Conservation (phyloP, 2,888 invertebrate genomes). For the Ichneumon xanthorius region DNA sequence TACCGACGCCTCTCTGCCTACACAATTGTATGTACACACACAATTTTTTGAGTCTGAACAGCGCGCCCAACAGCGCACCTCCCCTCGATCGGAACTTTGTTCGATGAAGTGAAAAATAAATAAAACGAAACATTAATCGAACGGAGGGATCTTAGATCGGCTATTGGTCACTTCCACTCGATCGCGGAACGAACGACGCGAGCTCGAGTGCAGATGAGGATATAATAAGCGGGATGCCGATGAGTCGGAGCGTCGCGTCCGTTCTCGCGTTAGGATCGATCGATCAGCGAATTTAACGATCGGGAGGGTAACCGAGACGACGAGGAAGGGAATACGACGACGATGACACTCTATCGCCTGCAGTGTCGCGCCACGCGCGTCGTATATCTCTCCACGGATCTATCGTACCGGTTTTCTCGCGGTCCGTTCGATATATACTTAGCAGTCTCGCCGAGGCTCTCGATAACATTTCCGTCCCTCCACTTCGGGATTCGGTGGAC, state of each 20-base stretch:
- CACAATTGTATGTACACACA: too few species aligned
- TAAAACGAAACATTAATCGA: not conserved
- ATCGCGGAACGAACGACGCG: not conserved
- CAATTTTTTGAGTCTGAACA: too few species aligned
- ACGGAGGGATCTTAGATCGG: not conserved
- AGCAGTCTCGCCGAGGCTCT: conserved; percentile 26
- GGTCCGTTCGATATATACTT: conserved; percentile 25
- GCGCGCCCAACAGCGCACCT: too few species aligned
- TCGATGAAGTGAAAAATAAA: not conserved
- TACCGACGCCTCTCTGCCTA: too few species aligned
- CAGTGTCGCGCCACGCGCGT: conserved; percentile 68
- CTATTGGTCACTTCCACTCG: not conserved
- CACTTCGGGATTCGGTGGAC: conserved; percentile 43
- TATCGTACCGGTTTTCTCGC: conserved; percentile 69
- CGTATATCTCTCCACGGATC: conserved; percentile 69
- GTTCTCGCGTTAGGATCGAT: conserved; percentile 65
- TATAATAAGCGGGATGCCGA: conserved; percentile 40
- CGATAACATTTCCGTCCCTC: conserved; percentile 56
- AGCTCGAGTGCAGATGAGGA: not conserved
- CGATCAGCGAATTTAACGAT: conserved; percentile 80
- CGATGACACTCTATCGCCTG: conserved; percentile 59
- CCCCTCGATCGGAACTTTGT: not conserved
- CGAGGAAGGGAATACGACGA: conserved; percentile 43
- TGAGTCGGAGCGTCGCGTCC: conserved; percentile 22
- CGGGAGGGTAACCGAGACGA: conserved; percentile 71